These are phyloP conservation scores for Apodemia hepburni DNA, from an alignment of 2,888 invertebrate genomes.

Conservation along the genomic window DNA sequence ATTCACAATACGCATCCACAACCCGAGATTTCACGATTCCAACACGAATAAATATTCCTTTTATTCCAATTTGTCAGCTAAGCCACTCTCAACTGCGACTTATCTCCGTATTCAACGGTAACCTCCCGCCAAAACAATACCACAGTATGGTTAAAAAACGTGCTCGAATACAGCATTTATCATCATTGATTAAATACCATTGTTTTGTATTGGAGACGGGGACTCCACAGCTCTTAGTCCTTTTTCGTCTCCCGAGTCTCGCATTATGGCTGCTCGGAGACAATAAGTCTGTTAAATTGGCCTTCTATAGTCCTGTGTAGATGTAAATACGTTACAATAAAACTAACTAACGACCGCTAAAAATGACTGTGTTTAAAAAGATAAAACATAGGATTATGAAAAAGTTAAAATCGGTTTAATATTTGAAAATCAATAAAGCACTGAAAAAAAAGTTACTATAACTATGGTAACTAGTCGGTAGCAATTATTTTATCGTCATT, in stretches of 20 bases:
- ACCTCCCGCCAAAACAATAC: constrained; percentile 79
- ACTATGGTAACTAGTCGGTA: too few relatives aligned
- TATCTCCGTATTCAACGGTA: constrained; percentile 75
- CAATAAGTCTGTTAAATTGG: constrained; percentile 81
- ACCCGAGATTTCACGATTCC: constrained; percentile 39
- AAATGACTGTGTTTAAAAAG: too few relatives aligned
- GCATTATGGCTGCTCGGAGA: constrained; percentile 73
- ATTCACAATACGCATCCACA: constrained; percentile 40
- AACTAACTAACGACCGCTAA: background rate
- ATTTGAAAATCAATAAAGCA: too few relatives aligned
- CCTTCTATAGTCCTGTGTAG: constrained; percentile 47
- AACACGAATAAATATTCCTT: constrained; percentile 78
- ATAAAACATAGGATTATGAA: too few relatives aligned
- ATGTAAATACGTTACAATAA: background rate
- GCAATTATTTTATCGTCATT: too few relatives aligned
- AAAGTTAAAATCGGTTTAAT: too few relatives aligned
- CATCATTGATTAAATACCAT: constrained; percentile 80
- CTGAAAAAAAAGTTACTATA: too few relatives aligned
- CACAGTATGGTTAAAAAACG: constrained; percentile 78
- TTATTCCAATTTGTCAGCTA: constrained; percentile 80
- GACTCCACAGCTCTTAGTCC: constrained; percentile 58
- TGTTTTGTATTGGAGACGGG: constrained; percentile 76
- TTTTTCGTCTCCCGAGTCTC: constrained; percentile 68
- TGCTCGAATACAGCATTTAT: constrained; percentile 78
- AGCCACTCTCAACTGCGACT: constrained; percentile 76